Base-by-base conservation (phyloP, 2,113 vertebrate species). In the Calcarius ornatus region DNA sequence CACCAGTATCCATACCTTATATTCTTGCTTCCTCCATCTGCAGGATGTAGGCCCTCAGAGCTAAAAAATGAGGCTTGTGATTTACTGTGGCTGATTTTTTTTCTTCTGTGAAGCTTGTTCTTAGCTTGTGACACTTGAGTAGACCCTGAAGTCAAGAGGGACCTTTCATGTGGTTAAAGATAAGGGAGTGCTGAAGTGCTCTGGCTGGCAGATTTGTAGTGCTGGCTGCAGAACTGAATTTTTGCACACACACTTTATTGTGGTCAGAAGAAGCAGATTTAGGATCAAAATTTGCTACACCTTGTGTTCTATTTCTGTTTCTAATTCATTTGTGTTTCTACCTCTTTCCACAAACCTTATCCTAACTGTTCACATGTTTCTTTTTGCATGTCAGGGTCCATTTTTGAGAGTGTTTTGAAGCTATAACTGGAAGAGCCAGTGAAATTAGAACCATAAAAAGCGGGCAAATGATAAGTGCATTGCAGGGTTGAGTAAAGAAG, bases 381-480 rank as follows among this genome's bases (percentile, higher is more conserved):
- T 85, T 57, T 73, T 73, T 79, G 35, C 8, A 8, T 72, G 43
- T 42, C 31, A 72, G 18, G 13, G 31, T 72, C 79, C 50, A 57
- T 77, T 80, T 86, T 73, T 79, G 70, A n/a, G 42, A 38, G 40
- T 47, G 37, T 48, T 86, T 83, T 84, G 47, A 78, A 56, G 37
- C 45, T 54, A 2, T 22, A 72, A 57, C n/a, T 79, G 50, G 38
- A 85, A 93, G 15, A 95, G 38, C 31, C 45, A 71, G 79, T 64
- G 79, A 90, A 92, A 88, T 59, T 66, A 81, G 86, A 93, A 59
- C 76, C 76, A 37, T 70, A 81, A 91, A 96, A 83, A 93, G 51
- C 25, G 56, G 24, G 33, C 31, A 90, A 77, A 90, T 73, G 79
- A 80, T 80, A 75, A 86, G 90, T 93, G 68, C 64, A 56, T 56